Base-by-base conservation (phyloP, 92 coral and sea anemone genomes). In the Plumapathes pennacea region DNA sequence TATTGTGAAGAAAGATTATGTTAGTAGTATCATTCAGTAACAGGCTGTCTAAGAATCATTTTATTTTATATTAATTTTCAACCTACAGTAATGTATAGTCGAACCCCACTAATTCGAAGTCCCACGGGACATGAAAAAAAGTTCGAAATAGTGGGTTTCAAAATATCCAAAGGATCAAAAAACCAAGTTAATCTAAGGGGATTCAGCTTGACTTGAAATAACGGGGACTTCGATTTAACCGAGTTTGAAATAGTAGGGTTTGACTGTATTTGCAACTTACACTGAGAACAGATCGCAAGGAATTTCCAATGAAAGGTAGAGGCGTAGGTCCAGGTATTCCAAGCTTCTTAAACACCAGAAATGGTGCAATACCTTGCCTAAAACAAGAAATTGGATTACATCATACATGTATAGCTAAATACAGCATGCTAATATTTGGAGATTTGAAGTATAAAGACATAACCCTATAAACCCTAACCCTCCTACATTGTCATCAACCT, bases 281-380 rank as follows among this genome's bases (percentile, higher is more conserved):
- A 42, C 43, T 38, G 4, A 47, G 20, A 15, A 67, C 21, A 1
- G 25, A 3, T 33, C 27, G 13, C 11, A 44, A 32, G 14, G 64
- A 19, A 27, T 54, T 67, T 67, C 74, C 74, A 4, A 67, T 15
- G 31, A 67, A 30, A 1, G 74, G 53, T 2, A 56, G 23, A 14
- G 74, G 74, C 15, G 50, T 30, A 27, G 74, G 74, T 3, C 74
- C 74, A 27, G 54, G 43, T 22, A 67, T 67, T 31, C 74, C 74
- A 40, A 54, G 74, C 22, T 43, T 53, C 40, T 42, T 53, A 36
- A 67, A 21, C 8, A 54, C 43, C 10, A 64, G 30, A 38, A 10
- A 67, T 11, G 64, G 44, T 23, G 43, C 53, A 25, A 55, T 34
- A 12, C 64, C 44, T 14, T 27, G 44, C 62, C 74, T 67, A 14